These are phyloP conservation scores for Ophion slaviceki DNA, from an alignment of 2,888 invertebrate genomes.

Conservation along the genomic window DNA sequence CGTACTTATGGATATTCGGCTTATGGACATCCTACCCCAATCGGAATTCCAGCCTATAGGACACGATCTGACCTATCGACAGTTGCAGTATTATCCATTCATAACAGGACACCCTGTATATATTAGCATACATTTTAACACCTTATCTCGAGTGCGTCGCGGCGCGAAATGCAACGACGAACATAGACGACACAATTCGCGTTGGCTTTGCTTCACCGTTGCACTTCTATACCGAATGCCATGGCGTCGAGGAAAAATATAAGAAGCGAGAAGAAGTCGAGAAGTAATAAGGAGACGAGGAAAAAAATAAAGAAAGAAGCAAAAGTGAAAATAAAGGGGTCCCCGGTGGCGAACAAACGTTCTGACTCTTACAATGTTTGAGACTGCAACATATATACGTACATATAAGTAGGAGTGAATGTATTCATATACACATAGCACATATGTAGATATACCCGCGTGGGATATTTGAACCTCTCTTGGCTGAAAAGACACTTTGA, in stretches of 20 bases:
- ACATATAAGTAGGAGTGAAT: not conserved
- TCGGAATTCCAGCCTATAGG: too few species aligned
- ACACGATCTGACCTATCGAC: too few species aligned
- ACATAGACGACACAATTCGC: slow-evolving; percentile 56
- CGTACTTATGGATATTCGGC: too few species aligned
- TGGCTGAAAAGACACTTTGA: not conserved
- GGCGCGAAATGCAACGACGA: slow-evolving; percentile 34
- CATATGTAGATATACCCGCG: not conserved
- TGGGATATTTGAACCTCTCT: not conserved
- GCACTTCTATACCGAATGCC: slow-evolving; percentile 9
- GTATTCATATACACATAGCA: not conserved
- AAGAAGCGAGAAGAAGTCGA: slow-evolving; percentile 14
- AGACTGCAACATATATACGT: slow-evolving; percentile 50
- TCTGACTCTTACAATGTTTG: slow-evolving; percentile 60
- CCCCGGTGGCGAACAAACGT: slow-evolving; percentile 38
- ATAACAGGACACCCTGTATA: too few species aligned
- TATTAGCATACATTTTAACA: slow-evolving; percentile 1
- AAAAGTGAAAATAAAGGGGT: slow-evolving; percentile 37
- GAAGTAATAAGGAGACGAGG: slow-evolving; percentile 2
- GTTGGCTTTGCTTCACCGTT: slow-evolving; percentile 21
- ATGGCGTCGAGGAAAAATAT: slow-evolving; percentile 16
- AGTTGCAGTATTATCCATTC: too few species aligned
- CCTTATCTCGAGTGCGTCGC: slow-evolving; percentile 50
- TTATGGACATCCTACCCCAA: too few species aligned
- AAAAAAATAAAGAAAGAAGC: slow-evolving; percentile 20